Conservation (phyloP, 1,140 invertebrate species). For the Anoplophora glabripennis region DNA sequence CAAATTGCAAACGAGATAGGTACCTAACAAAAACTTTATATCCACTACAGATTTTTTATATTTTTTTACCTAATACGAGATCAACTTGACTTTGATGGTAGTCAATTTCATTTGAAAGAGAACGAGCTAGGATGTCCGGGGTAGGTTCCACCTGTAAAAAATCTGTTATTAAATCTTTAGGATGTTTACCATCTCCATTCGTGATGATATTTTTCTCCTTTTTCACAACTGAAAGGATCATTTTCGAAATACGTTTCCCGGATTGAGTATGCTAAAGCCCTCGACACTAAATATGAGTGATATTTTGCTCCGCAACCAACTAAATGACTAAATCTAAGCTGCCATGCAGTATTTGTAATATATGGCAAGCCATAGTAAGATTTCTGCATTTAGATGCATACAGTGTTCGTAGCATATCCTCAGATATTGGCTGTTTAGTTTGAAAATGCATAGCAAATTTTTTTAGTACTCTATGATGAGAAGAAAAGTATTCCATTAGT, state of each 20-base stretch:
- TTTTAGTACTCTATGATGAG: conserved; percentile 79
- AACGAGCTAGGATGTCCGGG: conserved; percentile 56
- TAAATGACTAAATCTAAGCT: conserved; percentile 92
- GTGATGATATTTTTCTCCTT: conserved; percentile 73
- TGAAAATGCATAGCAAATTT: conserved; percentile 90
- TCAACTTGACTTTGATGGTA: conserved; percentile 41
- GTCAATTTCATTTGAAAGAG: conserved; percentile 59
- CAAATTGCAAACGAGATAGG: too few relatives aligned
- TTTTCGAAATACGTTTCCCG: conserved; percentile 86
- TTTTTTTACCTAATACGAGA: conserved; percentile 15
- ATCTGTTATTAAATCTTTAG: conserved; percentile 67
- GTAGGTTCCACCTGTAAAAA: conserved; percentile 69
- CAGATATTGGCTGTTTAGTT: conserved; percentile 80
- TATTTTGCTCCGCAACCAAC: conserved; percentile 98
- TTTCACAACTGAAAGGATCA: conserved; percentile 74
- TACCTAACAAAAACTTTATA: too few relatives aligned
- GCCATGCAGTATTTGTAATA: conserved; percentile 90
- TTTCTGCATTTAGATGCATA: conserved; percentile 82
- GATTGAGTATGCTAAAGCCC: conserved; percentile 88
- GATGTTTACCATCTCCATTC: conserved; percentile 85
- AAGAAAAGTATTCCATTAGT: conserved; percentile 97
- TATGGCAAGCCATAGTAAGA: conserved; percentile 85
- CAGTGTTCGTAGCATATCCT: conserved; percentile 53
- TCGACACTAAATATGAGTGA: conserved; percentile 94
- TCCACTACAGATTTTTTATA: background rate